These are phyloP conservation scores for Tupiocoris notatus DNA, from an alignment of 2,888 invertebrate species.

Conservation along the genomic window DNA sequence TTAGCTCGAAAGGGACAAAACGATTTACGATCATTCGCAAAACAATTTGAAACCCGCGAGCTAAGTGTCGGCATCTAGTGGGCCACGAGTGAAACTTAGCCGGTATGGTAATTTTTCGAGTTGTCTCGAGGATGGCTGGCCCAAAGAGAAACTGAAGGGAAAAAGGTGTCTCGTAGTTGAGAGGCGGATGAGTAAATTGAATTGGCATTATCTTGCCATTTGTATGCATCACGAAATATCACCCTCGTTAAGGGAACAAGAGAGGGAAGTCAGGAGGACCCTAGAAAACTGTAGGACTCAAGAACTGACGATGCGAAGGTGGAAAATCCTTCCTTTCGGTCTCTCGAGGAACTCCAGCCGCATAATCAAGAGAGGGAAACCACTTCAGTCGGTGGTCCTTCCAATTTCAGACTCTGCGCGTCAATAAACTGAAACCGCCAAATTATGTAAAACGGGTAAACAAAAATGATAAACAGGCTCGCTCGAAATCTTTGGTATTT, in stretches of 20 bases:
- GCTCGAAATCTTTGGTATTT: too few relatives aligned
- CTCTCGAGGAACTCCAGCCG: constrained; percentile 24
- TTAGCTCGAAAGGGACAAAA: neutral
- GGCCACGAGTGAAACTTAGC: neutral
- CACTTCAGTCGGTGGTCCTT: neutral
- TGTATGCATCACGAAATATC: constrained; percentile 42
- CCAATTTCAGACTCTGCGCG: neutral
- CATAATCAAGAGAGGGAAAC: constrained; percentile 33
- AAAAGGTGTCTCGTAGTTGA: neutral
- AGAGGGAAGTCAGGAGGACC: constrained; percentile 15
- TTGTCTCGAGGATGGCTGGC: neutral
- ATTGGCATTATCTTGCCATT: constrained; percentile 41
- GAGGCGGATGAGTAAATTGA: constrained; percentile 40
- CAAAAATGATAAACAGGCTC: neutral
- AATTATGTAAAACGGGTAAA: neutral
- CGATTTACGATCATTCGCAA: neutral
- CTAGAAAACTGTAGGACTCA: neutral
- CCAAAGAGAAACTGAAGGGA: neutral
- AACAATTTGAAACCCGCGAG: neutral
- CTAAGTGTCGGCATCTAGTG: neutral
- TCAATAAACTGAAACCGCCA: neutral
- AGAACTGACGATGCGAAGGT: neutral
- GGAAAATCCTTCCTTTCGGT: neutral
- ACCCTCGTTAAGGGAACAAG: constrained; percentile 42
- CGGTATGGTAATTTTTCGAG: neutral